phyloP scores from a whole-genome alignment of 1,140 invertebrate genomes.

The Orchestia grillus region DNA sequence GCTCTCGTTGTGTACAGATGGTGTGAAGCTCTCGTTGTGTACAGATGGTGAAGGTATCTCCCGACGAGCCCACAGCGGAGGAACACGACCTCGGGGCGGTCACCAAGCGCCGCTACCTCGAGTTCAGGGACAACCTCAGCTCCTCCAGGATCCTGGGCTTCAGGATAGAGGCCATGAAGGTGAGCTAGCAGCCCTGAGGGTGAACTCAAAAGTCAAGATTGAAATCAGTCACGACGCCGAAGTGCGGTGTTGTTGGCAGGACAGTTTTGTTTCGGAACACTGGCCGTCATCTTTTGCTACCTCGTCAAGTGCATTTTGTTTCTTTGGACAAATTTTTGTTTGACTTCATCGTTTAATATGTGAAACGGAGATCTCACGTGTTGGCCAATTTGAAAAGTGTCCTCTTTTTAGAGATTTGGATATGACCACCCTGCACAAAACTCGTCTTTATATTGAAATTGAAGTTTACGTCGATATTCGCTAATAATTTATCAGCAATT shows the following conservation, averaged over 20 bases:
- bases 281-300: too few species aligned
- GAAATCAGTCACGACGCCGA: not conserved
- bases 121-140: constrained; percentile 92
- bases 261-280: too few species aligned
- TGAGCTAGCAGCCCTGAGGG: constrained; percentile 69
- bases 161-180: constrained; percentile 95
- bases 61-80: constrained; percentile 84
- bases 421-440: too few species aligned
- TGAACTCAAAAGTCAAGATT: not conserved
- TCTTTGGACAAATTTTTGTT: too few species aligned
- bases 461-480: not conserved
- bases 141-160: constrained; percentile 94
- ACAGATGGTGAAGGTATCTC: constrained; percentile 92
- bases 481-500: not conserved
- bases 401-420: too few species aligned
- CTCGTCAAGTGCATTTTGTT: too few species aligned
- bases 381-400: too few species aligned
- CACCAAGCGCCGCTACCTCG: constrained; percentile 95
- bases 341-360: too few species aligned
- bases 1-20: not conserved
- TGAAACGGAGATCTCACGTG: too few species aligned
- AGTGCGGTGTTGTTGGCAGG: not conserved
- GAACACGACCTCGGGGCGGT: constrained; percentile 85
- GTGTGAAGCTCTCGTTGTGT: not conserved
- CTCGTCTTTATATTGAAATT: too few species aligned